These are phyloP conservation scores for Phaedon cochleariae DNA, from an alignment of 2,888 invertebrate species.

Conservation along the genomic window DNA sequence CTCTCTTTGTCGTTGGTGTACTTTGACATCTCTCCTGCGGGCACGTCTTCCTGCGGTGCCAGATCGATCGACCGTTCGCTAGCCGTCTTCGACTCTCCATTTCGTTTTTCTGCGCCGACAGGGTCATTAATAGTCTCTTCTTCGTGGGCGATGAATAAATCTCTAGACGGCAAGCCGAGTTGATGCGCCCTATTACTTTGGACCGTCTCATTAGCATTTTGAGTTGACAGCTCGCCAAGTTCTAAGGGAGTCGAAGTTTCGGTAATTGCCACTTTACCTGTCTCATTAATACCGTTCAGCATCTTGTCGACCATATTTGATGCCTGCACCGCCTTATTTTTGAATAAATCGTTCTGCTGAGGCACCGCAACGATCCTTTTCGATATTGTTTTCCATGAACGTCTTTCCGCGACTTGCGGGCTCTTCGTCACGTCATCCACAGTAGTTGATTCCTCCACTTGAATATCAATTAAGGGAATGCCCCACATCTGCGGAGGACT, in stretches of 20 bases:
- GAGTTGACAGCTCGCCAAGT: slow-evolving; percentile 4
- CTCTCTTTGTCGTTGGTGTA: slow-evolving; percentile 52
- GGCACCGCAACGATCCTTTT: neutral
- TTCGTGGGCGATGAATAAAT: slow-evolving; percentile 35
- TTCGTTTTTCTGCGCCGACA: slow-evolving; percentile 17
- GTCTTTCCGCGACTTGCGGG: no score
- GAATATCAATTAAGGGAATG: slow-evolving; percentile 57
- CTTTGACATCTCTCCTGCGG: slow-evolving; percentile 54
- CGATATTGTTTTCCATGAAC: neutral
- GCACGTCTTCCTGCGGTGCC: slow-evolving; percentile 43
- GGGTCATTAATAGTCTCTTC: slow-evolving; percentile 19
- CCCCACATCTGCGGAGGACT: slow-evolving; percentile 58
- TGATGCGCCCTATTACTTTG: slow-evolving; percentile 37
- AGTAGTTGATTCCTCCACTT: slow-evolving; percentile 33
- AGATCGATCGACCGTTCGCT: slow-evolving; percentile 27
- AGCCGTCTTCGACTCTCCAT: no score
- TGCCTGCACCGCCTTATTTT: neutral
- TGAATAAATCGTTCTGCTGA: slow-evolving; percentile 1
- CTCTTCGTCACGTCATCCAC: neutral
- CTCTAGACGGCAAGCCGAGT: slow-evolving; percentile 34
- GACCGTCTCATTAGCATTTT: slow-evolving; percentile 39
- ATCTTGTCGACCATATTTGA: neutral
- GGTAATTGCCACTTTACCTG: slow-evolving; percentile 13
- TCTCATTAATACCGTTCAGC: neutral
- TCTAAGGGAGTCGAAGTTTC: slow-evolving; percentile 2